Conservation (phyloP, 2,113 vertebrate species). For the Catharus fuscescens region DNA sequence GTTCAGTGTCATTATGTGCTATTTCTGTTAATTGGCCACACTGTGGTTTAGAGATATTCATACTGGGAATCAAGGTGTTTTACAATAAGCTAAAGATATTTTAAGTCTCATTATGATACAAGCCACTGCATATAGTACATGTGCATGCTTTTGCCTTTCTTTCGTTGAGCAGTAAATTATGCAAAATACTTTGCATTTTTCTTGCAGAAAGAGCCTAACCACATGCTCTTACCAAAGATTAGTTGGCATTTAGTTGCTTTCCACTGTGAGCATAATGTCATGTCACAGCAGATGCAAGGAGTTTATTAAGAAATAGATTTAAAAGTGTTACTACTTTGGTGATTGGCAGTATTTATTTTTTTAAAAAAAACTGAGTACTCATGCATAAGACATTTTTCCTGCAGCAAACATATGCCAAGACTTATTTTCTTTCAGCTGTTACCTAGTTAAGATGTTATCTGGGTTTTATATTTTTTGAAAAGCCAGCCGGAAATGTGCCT, state of each 20-base stretch:
- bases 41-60: not conserved
- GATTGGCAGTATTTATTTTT: not conserved
- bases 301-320: not conserved
- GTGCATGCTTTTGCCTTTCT: not conserved
- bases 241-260: not conserved
- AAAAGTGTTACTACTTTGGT: not conserved
- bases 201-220: not conserved
- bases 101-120: not conserved
- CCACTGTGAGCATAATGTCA: not conserved
- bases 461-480: not conserved
- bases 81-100: not conserved
- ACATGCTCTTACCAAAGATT: not conserved
- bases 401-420: not conserved
- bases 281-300: not conserved
- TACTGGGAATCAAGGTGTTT: not conserved
- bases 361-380: not conserved
- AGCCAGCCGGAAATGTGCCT: not conserved
- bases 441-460: not conserved
- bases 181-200: not conserved
- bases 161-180: not conserved
- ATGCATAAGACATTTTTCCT: not conserved
- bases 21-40: not conserved
- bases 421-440: not conserved
- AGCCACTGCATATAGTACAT: not conserved
- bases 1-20: not conserved